Base-by-base conservation (phyloP, 2,888 invertebrate species). In the Drosophila acutilabella region DNA sequence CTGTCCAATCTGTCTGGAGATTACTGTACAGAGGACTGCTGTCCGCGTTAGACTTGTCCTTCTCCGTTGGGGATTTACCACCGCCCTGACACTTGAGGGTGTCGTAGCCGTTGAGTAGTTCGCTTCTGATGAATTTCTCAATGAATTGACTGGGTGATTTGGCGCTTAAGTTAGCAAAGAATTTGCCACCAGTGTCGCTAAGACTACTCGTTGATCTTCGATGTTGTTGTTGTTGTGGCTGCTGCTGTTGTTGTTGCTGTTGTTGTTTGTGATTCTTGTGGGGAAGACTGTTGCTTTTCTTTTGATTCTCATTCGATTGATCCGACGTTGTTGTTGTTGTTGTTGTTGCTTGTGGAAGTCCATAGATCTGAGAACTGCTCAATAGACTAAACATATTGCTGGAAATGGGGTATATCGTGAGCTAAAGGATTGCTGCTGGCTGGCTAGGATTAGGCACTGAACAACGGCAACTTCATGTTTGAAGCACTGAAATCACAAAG, bases 331-430 rank as follows among this genome's bases (percentile, higher is more conserved):
- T 14, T 54, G 62, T 41, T 52, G 69, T 14, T 54, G 62, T 41
- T 57, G 57, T 74, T 70, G 80, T 78, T 70, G 78, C 52, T 67
- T 78, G 79, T 44, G 90, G 91, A 68, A 91, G 78, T 81, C 90
- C 91, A 89, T 92, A 91, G 74, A 91, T 90, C 80, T 91, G 91
- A 48, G 91, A 89, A 61, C 89, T 88, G 81, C 89, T 91, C 13
- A 91, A 81, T 74, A 92, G 87, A 74, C 91, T 89, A 72, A 92
- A 92, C 92, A 92, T 92, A 67, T 77, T 77, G 78, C 58, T 56
- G 20, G 18, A 23, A 8, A 38, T 14, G 23, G 13, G 20, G 11
- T 48, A 13, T 13, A 26, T 4, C 2, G 5, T 4, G 11, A 7
- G 11, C 10, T 20, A 10, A 57, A 42, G 68, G 53, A 23, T 30